Evolutionary conservation across 2,113 vertebrate species (phyloP), one percentile per base, ranked within the genome.

Genomic region (Phyllostomus hastatus): DNA sequence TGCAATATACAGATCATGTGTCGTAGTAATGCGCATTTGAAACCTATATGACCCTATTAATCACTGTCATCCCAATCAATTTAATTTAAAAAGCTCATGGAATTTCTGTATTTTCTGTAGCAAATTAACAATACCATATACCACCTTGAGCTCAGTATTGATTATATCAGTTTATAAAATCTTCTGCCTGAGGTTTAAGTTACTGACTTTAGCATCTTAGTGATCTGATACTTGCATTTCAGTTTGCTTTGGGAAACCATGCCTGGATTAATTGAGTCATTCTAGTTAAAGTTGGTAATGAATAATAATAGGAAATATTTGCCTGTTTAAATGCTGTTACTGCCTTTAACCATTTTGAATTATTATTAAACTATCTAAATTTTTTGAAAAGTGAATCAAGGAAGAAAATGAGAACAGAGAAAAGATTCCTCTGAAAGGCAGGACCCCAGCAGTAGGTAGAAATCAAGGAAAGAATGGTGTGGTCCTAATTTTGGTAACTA

Each of bases 291-390:
- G 38, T 79, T 97, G 97, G 69, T 83, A 97, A 91, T 97, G 96
- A 95, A 97, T 95, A 97, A 52, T 92, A 97, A 95, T 92, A 97
- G 38, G 57, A 96, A 98, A 90, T 97, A 94, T 96, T 97, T 97
- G 4, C 95, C 28, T 95, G 31, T 94, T 97, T 38, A 82, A 96
- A 91, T 66, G 20, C 16, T 96, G 7, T 80, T 97, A 81, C 96
- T 97, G 82, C 96, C 92, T 96, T 96, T 96, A 97, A 96, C 82
- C 93, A 94, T 92, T 96, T 90, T 96, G 87, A 96, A 95, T 98
- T 84, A 98, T 98, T 98, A 97, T 98, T 98, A 97, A 98, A 97
- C 92, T 90, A 96, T 59, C 78, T 9, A 80, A 98, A 97, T 98
- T 31, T 64, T 64, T 31, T 15, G 14, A 31, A 64, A 95, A 88